Evolutionary conservation across 1,140 invertebrate genomes (phyloP), one percentile per base, ranked within the genome.

Genomic region (Trachymyrmex cornetzi): DNA sequence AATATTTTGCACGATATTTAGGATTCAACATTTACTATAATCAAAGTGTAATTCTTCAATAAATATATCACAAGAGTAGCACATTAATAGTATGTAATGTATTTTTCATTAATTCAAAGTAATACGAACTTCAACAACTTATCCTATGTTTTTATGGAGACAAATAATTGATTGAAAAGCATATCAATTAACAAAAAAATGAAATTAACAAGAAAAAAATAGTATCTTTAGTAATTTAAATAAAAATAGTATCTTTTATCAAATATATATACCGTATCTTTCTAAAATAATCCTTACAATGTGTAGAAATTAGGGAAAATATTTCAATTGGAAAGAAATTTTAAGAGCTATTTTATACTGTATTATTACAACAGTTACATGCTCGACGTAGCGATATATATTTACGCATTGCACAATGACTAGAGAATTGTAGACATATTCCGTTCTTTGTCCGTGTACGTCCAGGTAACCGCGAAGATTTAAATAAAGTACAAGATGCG

Each of bases 391-490:
- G 75, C 57, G 85, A 90, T 81, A 92, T 91, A 89, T 85, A 90
- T 59, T 86, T 92, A 88, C 88, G 87, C 72, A 90, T 92, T 93
- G 86, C 90, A 92, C 89, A 87, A 89, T 94, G 93, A 94, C 93
- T 94, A 94, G 93, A 94, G 91, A 90, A 86, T 93, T 92, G 89
- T 82, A 87, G 77, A 91, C 91, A 91, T 90, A 92, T 82, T 80
- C 61, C 48, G 75, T 77, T 69, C 57, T 16, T 80, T 72, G 50
- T 67, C 72, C 50, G 6, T 66, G 55, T 77, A 85, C 44, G 64
- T 87, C 57, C 57, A 89, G 44, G 38, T 81, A 77, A 66, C 71
- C 59, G 16, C 71, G 48, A 85, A 19, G 50, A 89, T 75, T 85
- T 44, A 72, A 90, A 85, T 72, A 71, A 85, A 87, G 74, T 71